Evolutionary conservation across 2,888 invertebrate genomes (phyloP), one percentile per base, ranked within the genome.

Genomic region (Papilio elwesi): DNA sequence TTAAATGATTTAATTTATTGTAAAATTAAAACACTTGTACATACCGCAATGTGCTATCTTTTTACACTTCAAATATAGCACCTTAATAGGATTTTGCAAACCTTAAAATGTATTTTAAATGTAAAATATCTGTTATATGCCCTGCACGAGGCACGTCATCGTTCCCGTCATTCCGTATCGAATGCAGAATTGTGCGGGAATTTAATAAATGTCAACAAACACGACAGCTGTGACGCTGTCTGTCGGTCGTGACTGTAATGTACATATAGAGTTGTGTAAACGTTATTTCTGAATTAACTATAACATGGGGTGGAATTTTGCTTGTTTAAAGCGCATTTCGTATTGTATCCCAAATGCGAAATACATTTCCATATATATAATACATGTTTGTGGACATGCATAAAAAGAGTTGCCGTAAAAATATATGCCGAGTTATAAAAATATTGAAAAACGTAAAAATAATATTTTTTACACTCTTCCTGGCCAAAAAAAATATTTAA

Each of bases 121-220:
- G 13, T 47, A 47, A 68, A 69, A 74, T 74, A 70, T 68, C 70
- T 53, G 49, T 68, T 72, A 73, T 75, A 73, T 76, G 77, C 75
- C 74, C 79, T 79, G 80, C 81, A 80, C 81, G 79, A 80, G 79
- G 72, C 48, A 15, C 43, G 64, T 70, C 70, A 70, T 63, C 70
- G 52, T 78, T 76, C 76, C 76, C 78, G 81, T 83, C 84, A 84
- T 86, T 85, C 86, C 85, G 85, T 82, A 83, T 80, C 81, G 80
- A 80, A 85, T 78, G 79, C 81, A 76, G 84, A 87, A 87, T 87
- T 85, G 84, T 81, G 80, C 77, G 80, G 78, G 84, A 87, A 87
- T 89, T 87, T 81, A 87, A 85, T 87, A 70, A 55, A 65, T 55
- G 70, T 81, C 77, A 80, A 82, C 75, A 77, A 78, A 78, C 79